phyloP scores from a whole-genome alignment of 2,113 vertebrate species.

The Hydrochoerus hydrochaeris region DNA sequence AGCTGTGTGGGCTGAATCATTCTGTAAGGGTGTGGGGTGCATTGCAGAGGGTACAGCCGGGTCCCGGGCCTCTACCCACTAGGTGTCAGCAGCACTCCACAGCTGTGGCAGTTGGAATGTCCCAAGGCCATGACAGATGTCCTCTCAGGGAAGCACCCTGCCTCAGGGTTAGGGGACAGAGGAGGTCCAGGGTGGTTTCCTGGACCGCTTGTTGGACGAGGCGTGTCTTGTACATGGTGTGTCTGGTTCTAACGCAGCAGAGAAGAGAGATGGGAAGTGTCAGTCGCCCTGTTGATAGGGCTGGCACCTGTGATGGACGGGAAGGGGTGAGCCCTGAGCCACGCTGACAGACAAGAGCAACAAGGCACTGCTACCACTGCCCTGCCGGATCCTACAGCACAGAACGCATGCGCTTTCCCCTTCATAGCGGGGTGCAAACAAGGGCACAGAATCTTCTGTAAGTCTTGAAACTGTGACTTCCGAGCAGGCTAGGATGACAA shows the following conservation, averaged over 20 bases:
- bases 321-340: neutral
- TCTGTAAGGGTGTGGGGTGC: neutral
- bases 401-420: neutral
- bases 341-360: neutral
- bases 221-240: neutral
- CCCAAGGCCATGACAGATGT: neutral
- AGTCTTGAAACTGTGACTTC: neutral
- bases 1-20: neutral
- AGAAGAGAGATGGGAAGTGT: neutral
- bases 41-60: no score
- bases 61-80: neutral
- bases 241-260: neutral
- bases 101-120: no score
- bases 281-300: neutral
- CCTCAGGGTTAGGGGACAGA: neutral
- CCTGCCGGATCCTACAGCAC: neutral
- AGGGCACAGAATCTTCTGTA: neutral
- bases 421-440: neutral
- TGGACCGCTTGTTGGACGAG: neutral
- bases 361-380: neutral
- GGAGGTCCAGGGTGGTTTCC: neutral
- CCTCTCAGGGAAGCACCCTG: neutral
- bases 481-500: neutral
- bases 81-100: neutral
- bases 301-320: neutral